Evolutionary conservation across 35 echinoderm and acorn worm genomes (phyloP).

Genomic region (Chiridota heheva): DNA sequence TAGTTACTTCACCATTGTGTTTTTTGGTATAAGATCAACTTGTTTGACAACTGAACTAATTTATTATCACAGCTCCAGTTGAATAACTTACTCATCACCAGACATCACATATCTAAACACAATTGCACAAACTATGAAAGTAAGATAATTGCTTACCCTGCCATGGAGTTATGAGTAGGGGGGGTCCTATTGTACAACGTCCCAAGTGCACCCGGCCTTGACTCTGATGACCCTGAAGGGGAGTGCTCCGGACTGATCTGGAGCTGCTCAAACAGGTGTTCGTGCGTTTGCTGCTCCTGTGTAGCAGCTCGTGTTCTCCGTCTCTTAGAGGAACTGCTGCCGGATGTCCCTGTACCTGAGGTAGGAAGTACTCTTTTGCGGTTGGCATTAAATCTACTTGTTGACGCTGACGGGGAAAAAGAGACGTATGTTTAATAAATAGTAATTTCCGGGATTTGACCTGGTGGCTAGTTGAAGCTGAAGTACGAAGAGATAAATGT

Average conservation of each 20-base stretch:
- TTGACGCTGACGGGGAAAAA: slow-evolving; percentile 43
- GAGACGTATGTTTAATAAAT: too few species aligned
- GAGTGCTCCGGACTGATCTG: slow-evolving; percentile 41
- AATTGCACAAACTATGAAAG: too few species aligned
- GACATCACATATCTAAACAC: too few species aligned
- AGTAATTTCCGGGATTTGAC: too few species aligned
- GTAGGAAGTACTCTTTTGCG: slow-evolving; percentile 68
- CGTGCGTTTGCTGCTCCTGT: slow-evolving; percentile 20
- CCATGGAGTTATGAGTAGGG: slow-evolving; percentile 23
- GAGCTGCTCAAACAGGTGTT: slow-evolving; percentile 50
- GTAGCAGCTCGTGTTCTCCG: neutral
- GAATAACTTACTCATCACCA: too few species aligned
- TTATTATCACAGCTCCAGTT: too few species aligned
- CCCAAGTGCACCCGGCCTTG: slow-evolving; percentile 19
- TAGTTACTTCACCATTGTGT: too few species aligned
- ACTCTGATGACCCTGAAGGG: slow-evolving; percentile 26
- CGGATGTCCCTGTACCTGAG: slow-evolving; percentile 30
- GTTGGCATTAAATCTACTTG: slow-evolving; percentile 61
- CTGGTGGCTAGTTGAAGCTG: too few species aligned
- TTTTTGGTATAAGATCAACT: too few species aligned
- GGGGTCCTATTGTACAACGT: slow-evolving; percentile 23
- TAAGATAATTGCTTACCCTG: too few species aligned
- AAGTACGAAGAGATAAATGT: too few species aligned
- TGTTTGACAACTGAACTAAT: too few species aligned
- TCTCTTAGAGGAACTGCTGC: slow-evolving; percentile 39